A percentile compares a stretch with the other conserved stretches of the same genome.
Conservation (phyloP, 2,797 vertebrate species). For the Denticeps clupeoides region DNA sequence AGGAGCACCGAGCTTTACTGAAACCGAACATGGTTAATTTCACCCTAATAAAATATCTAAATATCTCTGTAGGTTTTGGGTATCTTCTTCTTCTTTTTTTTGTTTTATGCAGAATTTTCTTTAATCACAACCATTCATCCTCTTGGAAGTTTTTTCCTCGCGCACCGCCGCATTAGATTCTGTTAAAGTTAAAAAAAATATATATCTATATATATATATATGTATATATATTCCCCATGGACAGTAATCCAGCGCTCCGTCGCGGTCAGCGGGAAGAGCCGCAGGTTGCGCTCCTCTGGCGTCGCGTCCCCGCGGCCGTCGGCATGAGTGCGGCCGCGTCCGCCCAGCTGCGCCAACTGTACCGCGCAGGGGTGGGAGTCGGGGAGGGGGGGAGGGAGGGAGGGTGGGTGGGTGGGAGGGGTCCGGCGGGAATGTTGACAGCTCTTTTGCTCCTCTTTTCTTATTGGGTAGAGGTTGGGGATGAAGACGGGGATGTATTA, state of each 20-base stretch:
- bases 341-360: slow-evolving; percentile 34
- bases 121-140: neutral
- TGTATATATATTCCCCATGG: slow-evolving; percentile 37
- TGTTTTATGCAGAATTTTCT: no score
- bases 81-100: no score
- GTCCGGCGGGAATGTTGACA: slow-evolving; percentile 36
- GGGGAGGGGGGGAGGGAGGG: no score
- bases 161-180: neutral
- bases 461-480: slow-evolving; percentile 51
- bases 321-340: slow-evolving; percentile 23
- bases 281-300: no score
- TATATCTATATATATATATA: no score
- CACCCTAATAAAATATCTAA: slow-evolving; percentile 7
- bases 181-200: no score
- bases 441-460: slow-evolving; percentile 33
- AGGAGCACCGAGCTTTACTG: slow-evolving; percentile 53
- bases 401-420: slow-evolving; percentile 32
- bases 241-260: no score
- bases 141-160: neutral
- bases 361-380: no score
- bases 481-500: slow-evolving; percentile 33
- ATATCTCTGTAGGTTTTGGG: neutral
- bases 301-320: no score
- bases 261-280: slow-evolving; percentile 3
- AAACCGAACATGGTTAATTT: slow-evolving; percentile 61